phyloP scores from a whole-genome alignment of 1,140 invertebrate genomes.

The Chrysoperla carnea region DNA sequence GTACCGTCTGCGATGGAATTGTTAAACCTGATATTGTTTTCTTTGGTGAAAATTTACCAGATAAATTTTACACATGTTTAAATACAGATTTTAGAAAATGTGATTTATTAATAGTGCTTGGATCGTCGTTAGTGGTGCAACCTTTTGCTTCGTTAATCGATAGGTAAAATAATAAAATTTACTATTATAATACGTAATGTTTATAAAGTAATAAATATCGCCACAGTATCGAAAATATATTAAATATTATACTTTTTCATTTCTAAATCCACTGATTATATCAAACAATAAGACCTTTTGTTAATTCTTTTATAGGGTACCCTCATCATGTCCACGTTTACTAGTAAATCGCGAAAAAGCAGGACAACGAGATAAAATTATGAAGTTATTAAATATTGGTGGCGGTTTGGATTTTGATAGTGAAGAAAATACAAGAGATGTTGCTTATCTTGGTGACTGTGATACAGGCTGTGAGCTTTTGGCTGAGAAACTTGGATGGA shows the following conservation, averaged over 20 bases:
- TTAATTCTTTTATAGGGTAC: conserved; percentile 35
- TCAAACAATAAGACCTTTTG: background rate
- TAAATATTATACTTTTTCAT: too few relatives aligned
- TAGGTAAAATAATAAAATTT: conserved; percentile 33
- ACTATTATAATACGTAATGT: conserved; percentile 4
- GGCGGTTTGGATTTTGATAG: conserved; percentile 47
- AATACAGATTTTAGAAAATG: conserved; percentile 66
- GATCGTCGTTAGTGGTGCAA: conserved; percentile 85
- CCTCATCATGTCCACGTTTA: conserved; percentile 51
- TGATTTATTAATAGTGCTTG: conserved; percentile 88
- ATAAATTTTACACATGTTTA: conserved; percentile 46
- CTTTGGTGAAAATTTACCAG: conserved; percentile 78
- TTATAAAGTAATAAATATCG: too few relatives aligned
- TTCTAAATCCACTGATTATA: too few relatives aligned
- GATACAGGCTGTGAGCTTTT: conserved; percentile 67
- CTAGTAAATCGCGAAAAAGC: conserved; percentile 72
- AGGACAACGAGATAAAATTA: conserved; percentile 33
- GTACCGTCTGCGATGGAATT: conserved; percentile 44
- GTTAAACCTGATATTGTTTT: conserved; percentile 93
- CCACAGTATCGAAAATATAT: too few relatives aligned
- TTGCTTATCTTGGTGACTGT: conserved; percentile 74
- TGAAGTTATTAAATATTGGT: conserved; percentile 32
- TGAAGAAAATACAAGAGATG: conserved; percentile 51
- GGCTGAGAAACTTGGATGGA: conserved; percentile 72
- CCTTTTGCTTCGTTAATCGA: conserved; percentile 86